These are phyloP conservation scores for Sebastes schlegelii DNA, from an alignment of 2,113 vertebrate species.

Conservation along the genomic window DNA sequence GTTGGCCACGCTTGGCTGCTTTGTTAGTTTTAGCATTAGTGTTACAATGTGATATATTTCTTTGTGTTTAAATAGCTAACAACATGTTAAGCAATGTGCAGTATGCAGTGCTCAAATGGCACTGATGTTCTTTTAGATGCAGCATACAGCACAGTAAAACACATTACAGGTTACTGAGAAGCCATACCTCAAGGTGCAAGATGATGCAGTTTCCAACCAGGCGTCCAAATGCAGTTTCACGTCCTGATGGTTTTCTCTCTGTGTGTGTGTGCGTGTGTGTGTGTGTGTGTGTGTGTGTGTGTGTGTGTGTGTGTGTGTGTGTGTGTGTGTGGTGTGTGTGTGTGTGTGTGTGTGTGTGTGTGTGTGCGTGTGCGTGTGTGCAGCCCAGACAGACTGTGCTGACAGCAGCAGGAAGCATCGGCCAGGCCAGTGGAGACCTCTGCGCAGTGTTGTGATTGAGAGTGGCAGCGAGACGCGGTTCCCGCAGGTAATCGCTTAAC, in stretches of 20 bases:
- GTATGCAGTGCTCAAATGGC: neutral
- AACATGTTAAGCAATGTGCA: neutral
- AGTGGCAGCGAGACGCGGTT: too few relatives aligned
- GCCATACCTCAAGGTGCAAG: neutral
- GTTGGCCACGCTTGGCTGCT: too few relatives aligned
- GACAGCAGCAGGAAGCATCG: conserved; percentile 97
- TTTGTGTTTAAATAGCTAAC: neutral
- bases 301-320: conserved; percentile 25
- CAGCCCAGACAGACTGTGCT: conserved; percentile 97
- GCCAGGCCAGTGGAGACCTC: conserved; percentile 97
- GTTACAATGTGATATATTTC: neutral
- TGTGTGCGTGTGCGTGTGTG: conserved; percentile 29
- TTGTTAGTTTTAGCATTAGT: too few relatives aligned
- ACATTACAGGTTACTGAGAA: neutral
- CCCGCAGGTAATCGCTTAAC: too few relatives aligned
- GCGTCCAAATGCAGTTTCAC: conserved; percentile 10
- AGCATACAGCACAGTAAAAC: neutral
- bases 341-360: conserved; percentile 18
- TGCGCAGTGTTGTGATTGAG: too few relatives aligned
- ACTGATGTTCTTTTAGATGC: neutral
- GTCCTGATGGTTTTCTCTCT: neutral
- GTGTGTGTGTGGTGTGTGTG: conserved; percentile 27
- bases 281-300: conserved; percentile 37
- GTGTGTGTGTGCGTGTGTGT: conserved; percentile 21
- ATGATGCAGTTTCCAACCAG: neutral